A percentile compares a stretch with the other conserved stretches of the same genome.
phyloP scores from a whole-genome alignment of 2,113 vertebrate genomes.

The Carollia perspicillata region DNA sequence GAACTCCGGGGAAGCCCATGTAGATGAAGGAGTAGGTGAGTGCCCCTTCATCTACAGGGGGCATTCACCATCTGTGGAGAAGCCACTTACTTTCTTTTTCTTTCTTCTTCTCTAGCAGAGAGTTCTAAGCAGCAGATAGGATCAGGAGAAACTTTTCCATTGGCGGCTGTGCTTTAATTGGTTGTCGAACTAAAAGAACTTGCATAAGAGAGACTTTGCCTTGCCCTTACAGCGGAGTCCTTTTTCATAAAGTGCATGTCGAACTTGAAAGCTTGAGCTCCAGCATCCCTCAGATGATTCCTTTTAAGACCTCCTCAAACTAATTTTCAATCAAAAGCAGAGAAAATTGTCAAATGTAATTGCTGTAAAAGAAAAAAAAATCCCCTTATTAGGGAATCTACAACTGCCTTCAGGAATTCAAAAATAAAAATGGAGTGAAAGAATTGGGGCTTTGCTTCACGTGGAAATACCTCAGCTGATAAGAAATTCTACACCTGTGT shows the following conservation, averaged over 20 bases:
- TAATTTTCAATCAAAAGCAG: conserved; percentile 62
- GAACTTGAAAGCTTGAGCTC: neutral
- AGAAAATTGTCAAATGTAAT: conserved; percentile 42
- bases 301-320: conserved; percentile 43
- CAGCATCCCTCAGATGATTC: neutral
- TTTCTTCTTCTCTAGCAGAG: neutral
- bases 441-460: neutral
- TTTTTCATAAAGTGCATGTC: neutral
- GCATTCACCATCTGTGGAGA: neutral
- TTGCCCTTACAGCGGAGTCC: neutral
- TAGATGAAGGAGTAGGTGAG: neutral
- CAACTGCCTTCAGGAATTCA: conserved; percentile 31
- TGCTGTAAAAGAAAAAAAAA: conserved; percentile 28
- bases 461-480: neutral
- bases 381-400: conserved; percentile 35
- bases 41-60: neutral
- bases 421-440: conserved; percentile 22
- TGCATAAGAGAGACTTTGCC: neutral
- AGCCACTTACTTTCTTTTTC: neutral
- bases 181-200: conserved; percentile 48
- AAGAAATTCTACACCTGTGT: neutral
- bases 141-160: conserved; percentile 38
- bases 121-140: conserved; percentile 34
- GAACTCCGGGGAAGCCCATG: neutral
- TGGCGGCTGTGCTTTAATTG: conserved; percentile 56